Evolutionary conservation across 2,113 vertebrate species (phyloP), one percentile per base, ranked within the genome.

Genomic region (Tragelaphus imberbis): DNA sequence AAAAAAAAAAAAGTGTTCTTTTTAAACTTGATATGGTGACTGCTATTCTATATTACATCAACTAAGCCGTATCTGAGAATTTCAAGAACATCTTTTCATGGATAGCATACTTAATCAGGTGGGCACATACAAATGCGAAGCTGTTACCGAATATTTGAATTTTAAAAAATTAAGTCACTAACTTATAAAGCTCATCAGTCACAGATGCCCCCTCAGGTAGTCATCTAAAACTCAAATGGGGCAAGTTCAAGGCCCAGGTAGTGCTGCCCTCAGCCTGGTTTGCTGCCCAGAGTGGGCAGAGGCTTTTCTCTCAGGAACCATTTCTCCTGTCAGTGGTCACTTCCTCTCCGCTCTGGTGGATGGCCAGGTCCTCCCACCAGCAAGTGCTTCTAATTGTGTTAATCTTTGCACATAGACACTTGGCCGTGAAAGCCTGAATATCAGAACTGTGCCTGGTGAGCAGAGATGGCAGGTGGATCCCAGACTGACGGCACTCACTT

Each of bases 281-380:
- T 12, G 6, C 47, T 16, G 51, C 84, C 36, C 61, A 19, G 9
- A 11, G 23, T 7, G 6, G 88, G n/a, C 30, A 49, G 47, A 6
- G 10, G 63, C n/a, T n/a, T 44, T 30, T 33, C 49, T 58, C 53
- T n/a, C 3, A 17, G 63, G 8, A 30, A 12, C 17, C 0, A 1
- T 4, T 5, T 21, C 53, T 28, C 16, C n/a, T 3, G 25, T 13
- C 53, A 2, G 1, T 2, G 3, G 7, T 2, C 2, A 5, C 58
- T 36, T 80, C 58, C n/a, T 44, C 53, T 44, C 40, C 28, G 16
- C 11, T 19, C 7, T 2, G 1, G 8, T 4, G 55, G 61, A 16
- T 27, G 11, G n/a, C 77, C 51, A 25, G 61, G 27, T 25, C 79
- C 75, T 80, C 77, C 17, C 10, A 19, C 61, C 21, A 2, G 53